Base-by-base conservation (phyloP, 53 echinoderm and acorn worm species). In the Arbacia lixula region DNA sequence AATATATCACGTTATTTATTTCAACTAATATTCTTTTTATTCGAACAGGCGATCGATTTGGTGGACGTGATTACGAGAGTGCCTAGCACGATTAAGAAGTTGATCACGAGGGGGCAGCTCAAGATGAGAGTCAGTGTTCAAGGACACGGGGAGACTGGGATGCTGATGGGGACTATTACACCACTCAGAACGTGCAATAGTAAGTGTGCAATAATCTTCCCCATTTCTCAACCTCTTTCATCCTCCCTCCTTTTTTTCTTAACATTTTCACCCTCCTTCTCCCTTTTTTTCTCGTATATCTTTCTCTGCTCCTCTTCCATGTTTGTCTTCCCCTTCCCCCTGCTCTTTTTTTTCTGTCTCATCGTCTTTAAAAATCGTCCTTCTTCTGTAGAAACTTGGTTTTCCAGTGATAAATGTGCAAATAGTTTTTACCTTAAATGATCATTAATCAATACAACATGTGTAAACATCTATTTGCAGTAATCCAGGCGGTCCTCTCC, bases 401-500 rank as follows among this genome's bases (percentile, higher is more conserved):
- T n/a, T n/a, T n/a, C n/a, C n/a, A n/a, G n/a, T n/a, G n/a, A n/a
- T n/a, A n/a, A n/a, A n/a, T n/a, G n/a, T n/a, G n/a, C n/a, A n/a
- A n/a, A n/a, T n/a, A n/a, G n/a, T n/a, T n/a, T n/a, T n/a, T 12
- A 51, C 52, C 52, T 51, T 11, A 51, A 51, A 11, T 19, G 52
- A 11, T 51, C 19, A 12, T 11, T 12, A 51, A 51, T 51, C 52
- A 51, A 12, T 12, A 11, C 12, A 51, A 51, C 11, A 19, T 19
- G 19, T 19, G 52, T 51, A 51, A 51, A 51, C 19, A 51, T 12
- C n/a, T n/a, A 2, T 29, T 54, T 3, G 4, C 71, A 97, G 98
- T 84, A 5, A 66, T 97, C 29, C 98, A 97, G 49, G 92, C 94
- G 8, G 98, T 97, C 8, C 69, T 97, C 33, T 97, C 98, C 22